These are phyloP conservation scores for Melieria crassipennis DNA, from an alignment of 2,888 invertebrate species.

Conservation along the genomic window DNA sequence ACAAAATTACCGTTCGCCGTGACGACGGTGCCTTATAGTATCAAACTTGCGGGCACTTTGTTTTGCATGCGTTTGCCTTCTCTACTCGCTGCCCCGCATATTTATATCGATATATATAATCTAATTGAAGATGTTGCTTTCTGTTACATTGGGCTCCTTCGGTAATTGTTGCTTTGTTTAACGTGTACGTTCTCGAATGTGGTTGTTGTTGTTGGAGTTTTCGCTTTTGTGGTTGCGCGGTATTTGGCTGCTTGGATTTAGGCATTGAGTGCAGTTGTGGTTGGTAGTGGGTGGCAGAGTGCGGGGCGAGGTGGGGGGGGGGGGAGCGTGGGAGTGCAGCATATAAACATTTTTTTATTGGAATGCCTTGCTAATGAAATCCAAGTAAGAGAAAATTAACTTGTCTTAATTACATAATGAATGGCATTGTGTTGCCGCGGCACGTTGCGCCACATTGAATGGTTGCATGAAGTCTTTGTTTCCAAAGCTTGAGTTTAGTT, in stretches of 20 bases:
- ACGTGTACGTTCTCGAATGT: neutral
- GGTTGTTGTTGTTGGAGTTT: neutral
- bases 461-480: too few species aligned
- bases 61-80: neutral
- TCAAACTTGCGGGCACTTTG: neutral
- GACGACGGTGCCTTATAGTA: neutral
- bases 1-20: neutral
- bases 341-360: neutral
- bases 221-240: conserved; percentile 6
- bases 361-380: conserved; percentile 19
- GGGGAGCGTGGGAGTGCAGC: too few species aligned
- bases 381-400: conserved; percentile 21
- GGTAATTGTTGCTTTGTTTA: too few species aligned
- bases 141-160: neutral
- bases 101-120: conserved; percentile 45
- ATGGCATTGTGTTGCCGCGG: neutral
- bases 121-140: conserved; percentile 48
- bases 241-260: neutral
- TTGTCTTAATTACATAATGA: conserved; percentile 23
- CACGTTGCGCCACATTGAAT: too few species aligned
- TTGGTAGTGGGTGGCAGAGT: neutral
- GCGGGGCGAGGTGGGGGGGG: too few species aligned
- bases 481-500: too few species aligned
- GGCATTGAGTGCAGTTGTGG: neutral
- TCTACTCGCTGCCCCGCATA: neutral